Evolutionary conservation across 1,140 invertebrate genomes (phyloP), one percentile per base, ranked within the genome.

Genomic region (Temnothorax curvispinosus): DNA sequence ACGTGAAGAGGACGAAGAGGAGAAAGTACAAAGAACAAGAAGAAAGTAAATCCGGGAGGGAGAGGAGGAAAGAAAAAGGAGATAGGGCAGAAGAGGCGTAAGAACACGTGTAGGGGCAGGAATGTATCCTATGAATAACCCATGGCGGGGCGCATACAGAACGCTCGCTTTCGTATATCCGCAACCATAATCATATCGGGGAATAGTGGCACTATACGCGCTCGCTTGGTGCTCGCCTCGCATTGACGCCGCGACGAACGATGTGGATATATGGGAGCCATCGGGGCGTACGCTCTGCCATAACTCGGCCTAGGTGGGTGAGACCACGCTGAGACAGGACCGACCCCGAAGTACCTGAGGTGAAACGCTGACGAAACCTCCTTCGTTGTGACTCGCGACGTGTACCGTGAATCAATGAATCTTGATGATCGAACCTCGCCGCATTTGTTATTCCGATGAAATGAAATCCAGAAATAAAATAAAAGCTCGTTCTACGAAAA

Each of bases 91-190:
- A 77, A 87, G 58, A 72, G 60, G 74, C 81, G 81, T 89, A 88
- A 88, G 81, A 89, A 89, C 80, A 88, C 58, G 67, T 80, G 81
- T 89, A 89, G 50, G 35, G 87, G 72, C 85, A 82, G 74, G 47
- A 54, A 69, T 72, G 38, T 84, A 85, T 88, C 76, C 69, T 32
- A 89, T 89, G 87, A 89, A 89, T 89, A 89, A 88, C 60, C 21
- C 87, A 89, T 89, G 62, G n/a, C 75, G 60, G 52, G 67, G 41
- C 52, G 60, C 76, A 50, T 32, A 69, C 65, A 88, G 69, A 75
- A 62, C 11, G 47, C 86, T 78, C 87, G 58, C 32, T 86, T 85
- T 88, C 88, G 60, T 77, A 44, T 85, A 85, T 52, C 60, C 35
- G 74, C 84, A 65, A 78, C 75, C 75, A 85, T 85, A 65, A 80